Evolutionary conservation across 2,888 invertebrate species (phyloP), one percentile per base, ranked within the genome.

Genomic region (Spatulosminthurus flaviceps): DNA sequence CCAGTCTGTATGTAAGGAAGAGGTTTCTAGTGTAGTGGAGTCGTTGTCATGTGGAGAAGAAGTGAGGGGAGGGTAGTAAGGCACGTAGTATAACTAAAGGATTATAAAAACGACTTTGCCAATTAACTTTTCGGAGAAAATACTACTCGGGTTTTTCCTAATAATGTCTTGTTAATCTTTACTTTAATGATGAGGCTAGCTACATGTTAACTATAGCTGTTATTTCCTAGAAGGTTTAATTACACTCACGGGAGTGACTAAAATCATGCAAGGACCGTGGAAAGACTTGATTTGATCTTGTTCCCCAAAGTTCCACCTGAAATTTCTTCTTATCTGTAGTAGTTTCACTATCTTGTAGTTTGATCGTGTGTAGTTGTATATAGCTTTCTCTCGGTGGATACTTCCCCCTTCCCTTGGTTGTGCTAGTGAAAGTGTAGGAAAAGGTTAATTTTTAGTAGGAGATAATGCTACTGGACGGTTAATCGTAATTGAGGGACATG

Each of bases 131-230:
- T 24, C n/a, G 2, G 13, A 21, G 69, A 71, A 70, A 29, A 28
- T 29, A 34, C 72, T n/a, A 19, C 69, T 41, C 22, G 24, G 29
- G 67, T 22, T 71, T 26, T 41, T 67, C 41, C 69, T 60, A 75
- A 42, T 75, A 76, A 71, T 24, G 70, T 60, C 75, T 78, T 81
- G 78, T 81, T 76, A 67, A 78, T 78, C 67, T 80, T 34, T 41
- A 43, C 67, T 77, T 80, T 80, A 80, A 77, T 77, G 80, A 77
- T 77, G 73, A 72, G 74, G 61, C 73, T 29, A 21, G 75, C 75
- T 70, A 75, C 75, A 70, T 80, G 77, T 77, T 77, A 80, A 73
- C 76, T 80, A 77, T 73, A 60, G 34, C 72, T 75, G 79, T 81
- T 75, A 81, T 72, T 73, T 76, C 71, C 67, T 51, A 66, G 77